phyloP scores from a whole-genome alignment of 2,888 invertebrate species.

The Torymus texanus region DNA sequence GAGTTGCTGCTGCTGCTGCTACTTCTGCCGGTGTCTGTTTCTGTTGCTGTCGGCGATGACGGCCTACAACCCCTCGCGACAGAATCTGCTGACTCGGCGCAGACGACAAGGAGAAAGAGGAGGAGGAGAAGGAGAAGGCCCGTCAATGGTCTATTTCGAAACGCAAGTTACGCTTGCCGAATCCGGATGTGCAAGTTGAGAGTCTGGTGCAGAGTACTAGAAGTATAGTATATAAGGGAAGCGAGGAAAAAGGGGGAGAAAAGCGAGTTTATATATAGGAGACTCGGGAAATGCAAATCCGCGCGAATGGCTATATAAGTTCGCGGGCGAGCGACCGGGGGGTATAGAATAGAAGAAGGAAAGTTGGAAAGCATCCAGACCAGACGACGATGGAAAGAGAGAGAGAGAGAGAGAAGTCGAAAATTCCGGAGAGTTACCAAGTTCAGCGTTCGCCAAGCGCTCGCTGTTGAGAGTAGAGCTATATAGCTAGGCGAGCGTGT shows the following conservation, averaged over 20 bases:
- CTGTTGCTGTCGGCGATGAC: constrained; percentile 11
- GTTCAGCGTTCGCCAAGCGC: constrained; percentile 27
- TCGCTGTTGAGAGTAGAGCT: too few relatives aligned
- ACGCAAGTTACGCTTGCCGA: constrained; percentile 18
- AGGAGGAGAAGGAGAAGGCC: neutral
- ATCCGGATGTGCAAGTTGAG: too few relatives aligned
- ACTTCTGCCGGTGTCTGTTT: neutral
- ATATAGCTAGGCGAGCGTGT: neutral
- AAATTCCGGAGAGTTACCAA: constrained; percentile 35
- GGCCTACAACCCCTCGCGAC: neutral
- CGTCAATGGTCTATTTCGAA: constrained; percentile 45
- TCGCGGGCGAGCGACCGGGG: neutral
- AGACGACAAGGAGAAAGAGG: neutral
- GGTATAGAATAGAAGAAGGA: neutral
- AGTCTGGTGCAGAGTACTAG: too few relatives aligned
- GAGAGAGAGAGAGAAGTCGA: neutral
- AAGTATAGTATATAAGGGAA: too few relatives aligned
- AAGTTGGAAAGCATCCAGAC: constrained; percentile 44
- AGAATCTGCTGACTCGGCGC: neutral
- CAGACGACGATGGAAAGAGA: neutral
- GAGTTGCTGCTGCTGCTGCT: constrained; percentile 9
- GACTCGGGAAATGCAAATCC: neutral
- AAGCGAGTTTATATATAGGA: too few relatives aligned
- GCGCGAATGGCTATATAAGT: constrained; percentile 9
- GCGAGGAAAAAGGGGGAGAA: too few relatives aligned